Conservation (phyloP, 2,113 vertebrate species). For the Asarcornis scutulata region DNA sequence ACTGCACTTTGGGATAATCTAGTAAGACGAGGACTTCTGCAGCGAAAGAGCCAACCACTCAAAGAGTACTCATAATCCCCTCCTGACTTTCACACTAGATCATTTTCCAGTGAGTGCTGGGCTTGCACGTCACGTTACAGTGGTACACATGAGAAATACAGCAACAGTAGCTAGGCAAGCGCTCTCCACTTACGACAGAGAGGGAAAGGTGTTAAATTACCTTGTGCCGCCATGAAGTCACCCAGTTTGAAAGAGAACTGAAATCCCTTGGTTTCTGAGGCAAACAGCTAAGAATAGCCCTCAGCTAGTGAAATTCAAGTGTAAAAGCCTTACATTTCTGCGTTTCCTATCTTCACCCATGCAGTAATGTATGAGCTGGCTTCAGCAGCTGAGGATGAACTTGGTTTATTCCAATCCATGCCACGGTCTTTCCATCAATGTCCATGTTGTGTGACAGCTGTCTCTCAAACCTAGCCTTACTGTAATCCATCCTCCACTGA, state of each 20-base stretch:
- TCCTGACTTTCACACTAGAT: conserved; percentile 49
- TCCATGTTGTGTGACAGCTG: neutral
- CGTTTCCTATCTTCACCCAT: neutral
- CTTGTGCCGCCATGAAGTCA: neutral
- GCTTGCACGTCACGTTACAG: neutral
- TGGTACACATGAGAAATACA: conserved; percentile 21
- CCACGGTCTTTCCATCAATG: neutral
- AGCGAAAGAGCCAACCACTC: neutral
- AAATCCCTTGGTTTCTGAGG: neutral
- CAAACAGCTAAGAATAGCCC: neutral
- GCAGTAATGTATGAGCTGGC: accelerated
- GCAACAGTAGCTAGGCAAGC: conserved; percentile 31
- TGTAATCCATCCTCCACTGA: neutral
- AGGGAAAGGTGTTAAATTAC: neutral
- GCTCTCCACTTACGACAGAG: neutral
- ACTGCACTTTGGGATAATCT: neutral
- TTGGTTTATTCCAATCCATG: neutral
- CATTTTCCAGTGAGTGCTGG: conserved; percentile 9
- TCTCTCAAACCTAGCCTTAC: neutral
- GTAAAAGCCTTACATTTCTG: neutral
- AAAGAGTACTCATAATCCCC: conserved; percentile 61
- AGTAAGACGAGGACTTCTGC: neutral
- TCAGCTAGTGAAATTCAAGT: neutral
- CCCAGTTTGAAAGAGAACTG: neutral
- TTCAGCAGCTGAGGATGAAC: neutral